These are phyloP conservation scores for Petrocephalus sullivani DNA, from an alignment of 2,797 vertebrate genomes.

Conservation along the genomic window DNA sequence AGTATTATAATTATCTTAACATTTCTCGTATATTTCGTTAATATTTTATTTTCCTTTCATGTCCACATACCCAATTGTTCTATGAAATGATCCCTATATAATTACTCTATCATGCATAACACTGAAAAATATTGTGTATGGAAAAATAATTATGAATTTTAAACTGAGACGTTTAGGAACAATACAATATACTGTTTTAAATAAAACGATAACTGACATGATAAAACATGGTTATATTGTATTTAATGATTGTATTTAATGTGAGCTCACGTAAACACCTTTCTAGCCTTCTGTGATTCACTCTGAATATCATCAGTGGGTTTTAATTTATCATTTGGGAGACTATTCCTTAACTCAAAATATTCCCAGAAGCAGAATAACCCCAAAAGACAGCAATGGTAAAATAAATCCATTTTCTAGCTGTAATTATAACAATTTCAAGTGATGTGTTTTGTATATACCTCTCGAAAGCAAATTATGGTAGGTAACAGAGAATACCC, in stretches of 20 bases:
- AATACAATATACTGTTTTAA: not conserved
- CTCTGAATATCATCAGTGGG: not conserved
- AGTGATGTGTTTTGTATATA: not conserved
- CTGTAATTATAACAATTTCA: not conserved
- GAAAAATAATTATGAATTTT: not conserved
- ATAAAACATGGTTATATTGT: not conserved
- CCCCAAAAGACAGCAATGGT: not conserved
- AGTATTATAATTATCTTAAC: not conserved
- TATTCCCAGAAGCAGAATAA: not conserved
- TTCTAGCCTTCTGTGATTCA: not conserved
- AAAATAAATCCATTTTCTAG: not conserved
- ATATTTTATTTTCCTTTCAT: not conserved
- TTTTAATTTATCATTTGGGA: not conserved
- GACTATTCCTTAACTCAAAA: not conserved
- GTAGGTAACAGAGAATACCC: not conserved
- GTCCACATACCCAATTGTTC: not conserved
- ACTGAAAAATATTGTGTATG: not conserved
- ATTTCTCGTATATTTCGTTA: not conserved
- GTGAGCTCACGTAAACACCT: not conserved
- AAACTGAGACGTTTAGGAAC: not conserved
- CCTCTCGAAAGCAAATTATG: not conserved
- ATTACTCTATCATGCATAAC: not conserved
- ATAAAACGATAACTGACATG: not conserved
- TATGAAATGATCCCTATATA: not conserved
- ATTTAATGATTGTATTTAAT: not conserved